Evolutionary conservation across 2,113 vertebrate species (phyloP), one percentile per base, ranked within the genome.

Genomic region (Gymnogyps californianus): DNA sequence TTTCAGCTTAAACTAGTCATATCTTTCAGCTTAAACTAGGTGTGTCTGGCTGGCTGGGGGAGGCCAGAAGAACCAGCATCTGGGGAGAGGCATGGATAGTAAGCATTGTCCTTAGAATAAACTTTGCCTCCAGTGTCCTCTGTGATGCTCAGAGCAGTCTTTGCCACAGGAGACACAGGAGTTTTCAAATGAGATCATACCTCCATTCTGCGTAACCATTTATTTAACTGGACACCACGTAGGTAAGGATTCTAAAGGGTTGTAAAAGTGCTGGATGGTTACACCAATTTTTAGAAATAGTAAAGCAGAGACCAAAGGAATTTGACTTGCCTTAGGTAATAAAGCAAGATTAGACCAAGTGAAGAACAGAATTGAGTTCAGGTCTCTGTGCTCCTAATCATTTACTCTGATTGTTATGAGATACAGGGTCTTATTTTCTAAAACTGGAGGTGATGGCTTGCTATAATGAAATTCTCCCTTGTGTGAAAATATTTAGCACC

Each of bases 71-170:
- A 96, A 85, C 38, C 46, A 75, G 78, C 54, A 81, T 61, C 40
- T 82, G 32, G 78, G 76, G 84, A 96, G 84, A 46, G 81, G 70
- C 71, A 65, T 6, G 66, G 70, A 61, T 83, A 74, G 46, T 46
- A 54, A 83, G 36, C 2, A 0, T 24, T 96, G 82, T 94, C 88
- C 88, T 95, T 77, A 75, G 38, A 78, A 71, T 86, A 92, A 93
- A 90, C 92, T 93, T 96, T 95, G 59, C 52, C 59, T 29, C 31
- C 17, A 21, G 29, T 94, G 93, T 78, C 87, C 83, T 93, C 46
- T 86, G 83, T n/a, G 58, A 88, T 70, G 18, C 38, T 90, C 57
- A 74, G 31, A 79, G 89, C 58, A 59, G 51, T 52, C 26, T 81
- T 87, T 93, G 87, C 77, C 67, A 90, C 42, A 76, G 64, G 46